Conservation (phyloP, 1,140 invertebrate species). For the Leptinotarsa lineolata region DNA sequence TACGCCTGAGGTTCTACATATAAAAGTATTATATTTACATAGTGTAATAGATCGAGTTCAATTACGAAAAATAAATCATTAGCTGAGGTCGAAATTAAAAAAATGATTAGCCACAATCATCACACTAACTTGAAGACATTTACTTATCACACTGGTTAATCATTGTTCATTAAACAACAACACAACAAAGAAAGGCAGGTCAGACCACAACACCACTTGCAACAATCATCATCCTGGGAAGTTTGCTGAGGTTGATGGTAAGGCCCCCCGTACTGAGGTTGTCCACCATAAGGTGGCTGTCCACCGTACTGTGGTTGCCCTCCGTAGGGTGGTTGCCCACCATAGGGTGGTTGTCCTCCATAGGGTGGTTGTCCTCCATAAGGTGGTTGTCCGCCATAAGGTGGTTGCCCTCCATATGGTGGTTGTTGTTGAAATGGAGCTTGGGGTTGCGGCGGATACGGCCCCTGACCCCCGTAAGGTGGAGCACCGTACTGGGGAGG, state of each 20-base stretch:
- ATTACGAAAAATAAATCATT: too few relatives aligned
- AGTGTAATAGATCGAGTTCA: too few relatives aligned
- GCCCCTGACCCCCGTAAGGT: conserved; percentile 12
- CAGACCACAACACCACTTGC: conserved; percentile 26
- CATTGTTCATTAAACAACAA: conserved; percentile 25
- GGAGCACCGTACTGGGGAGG: conserved; percentile 16
- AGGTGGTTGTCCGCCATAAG: conserved; percentile 7
- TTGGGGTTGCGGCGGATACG: conserved; percentile 4
- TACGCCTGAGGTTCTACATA: too few relatives aligned
- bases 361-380: conserved; percentile 12
- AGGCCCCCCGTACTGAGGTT: background rate
- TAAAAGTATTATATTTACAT: too few relatives aligned
- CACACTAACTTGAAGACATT: too few relatives aligned
- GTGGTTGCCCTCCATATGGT: conserved; percentile 15
- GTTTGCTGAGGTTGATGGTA: conserved; percentile 15
- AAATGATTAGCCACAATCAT: too few relatives aligned
- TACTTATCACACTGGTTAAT: background rate
- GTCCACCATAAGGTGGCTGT: background rate
- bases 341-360: conserved; percentile 15
- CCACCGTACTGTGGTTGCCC: background rate
- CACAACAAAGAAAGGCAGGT: conserved; percentile 18
- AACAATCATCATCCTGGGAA: conserved; percentile 20
- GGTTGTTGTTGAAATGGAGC: conserved; percentile 5
- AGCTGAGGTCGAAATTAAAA: too few relatives aligned
- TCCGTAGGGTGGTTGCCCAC: conserved; percentile 12